Conservation (phyloP, 2,888 invertebrate species). For the Cerastoderma edule region DNA sequence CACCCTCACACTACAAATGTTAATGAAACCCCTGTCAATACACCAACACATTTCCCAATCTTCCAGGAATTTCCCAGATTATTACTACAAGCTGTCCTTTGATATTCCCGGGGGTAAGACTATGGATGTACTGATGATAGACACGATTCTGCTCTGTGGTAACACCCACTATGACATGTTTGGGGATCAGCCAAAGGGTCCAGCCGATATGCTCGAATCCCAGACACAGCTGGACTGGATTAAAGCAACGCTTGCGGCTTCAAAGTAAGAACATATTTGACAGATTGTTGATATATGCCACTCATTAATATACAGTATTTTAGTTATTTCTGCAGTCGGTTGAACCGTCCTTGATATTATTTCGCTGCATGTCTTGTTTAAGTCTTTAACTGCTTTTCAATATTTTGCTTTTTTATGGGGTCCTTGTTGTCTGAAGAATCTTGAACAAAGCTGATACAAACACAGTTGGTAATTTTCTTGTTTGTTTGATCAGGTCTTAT, state of each 20-base stretch:
- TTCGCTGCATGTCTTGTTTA: too few species aligned
- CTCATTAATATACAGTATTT: too few species aligned
- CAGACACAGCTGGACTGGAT: conserved; percentile 81
- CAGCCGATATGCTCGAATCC: conserved; percentile 61
- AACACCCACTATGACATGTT: conserved; percentile 78
- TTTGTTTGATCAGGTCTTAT: too few species aligned
- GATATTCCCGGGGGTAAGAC: conserved; percentile 74
- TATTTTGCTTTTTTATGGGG: too few species aligned
- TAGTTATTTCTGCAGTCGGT: too few species aligned
- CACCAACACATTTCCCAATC: background rate
- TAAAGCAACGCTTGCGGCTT: conserved; percentile 33
- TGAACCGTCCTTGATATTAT: too few species aligned
- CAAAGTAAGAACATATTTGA: conserved; percentile 29
- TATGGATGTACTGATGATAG: conserved; percentile 84
- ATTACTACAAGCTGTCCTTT: conserved; percentile 83
- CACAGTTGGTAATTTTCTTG: too few species aligned
- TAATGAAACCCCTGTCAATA: background rate
- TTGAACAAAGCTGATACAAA: too few species aligned
- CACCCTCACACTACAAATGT: background rate
- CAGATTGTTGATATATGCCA: too few species aligned
- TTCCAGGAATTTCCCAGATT: conserved; percentile 84
- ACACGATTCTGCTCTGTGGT: conserved; percentile 85
- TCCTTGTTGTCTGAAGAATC: too few species aligned
- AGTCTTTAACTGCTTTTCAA: too few species aligned
- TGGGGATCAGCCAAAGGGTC: conserved; percentile 69